Base-by-base conservation (phyloP, 1,140 invertebrate genomes). In the Eriosoma lanigerum region DNA sequence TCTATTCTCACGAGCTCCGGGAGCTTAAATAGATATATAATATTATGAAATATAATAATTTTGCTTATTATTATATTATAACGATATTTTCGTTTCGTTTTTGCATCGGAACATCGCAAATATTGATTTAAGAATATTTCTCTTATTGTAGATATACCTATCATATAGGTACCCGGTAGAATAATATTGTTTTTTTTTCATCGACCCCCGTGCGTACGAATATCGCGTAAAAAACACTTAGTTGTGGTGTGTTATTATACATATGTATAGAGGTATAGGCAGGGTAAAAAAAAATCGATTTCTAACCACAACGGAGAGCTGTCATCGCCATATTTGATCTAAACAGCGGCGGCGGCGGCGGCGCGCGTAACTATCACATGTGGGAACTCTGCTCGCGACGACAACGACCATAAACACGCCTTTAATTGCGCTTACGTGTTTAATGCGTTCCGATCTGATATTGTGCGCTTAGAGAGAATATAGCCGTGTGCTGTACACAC, bases 371-470 rank as follows among this genome's bases (percentile, higher is more conserved):
- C 29, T n/a, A n/a, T 54, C 52, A 38, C 32, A 56, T 73, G 46
- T 54, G 50, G 72, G 52, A 75, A 75, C 50, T 32, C 29, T 13
- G 24, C 9, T 15, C 46, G 26, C 21, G 15, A 62, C 60, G n/a
- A 44, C 64, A 38, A 68, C 38, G 38, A 24, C 64, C 21, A 46
- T 68, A 68, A 68, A 68, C 72, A 75, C 50, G 29, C 29, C 52
- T 75, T 75, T 75, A 75, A 75, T 75, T 75, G 72, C 72, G 50
- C 29, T 75, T 75, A 75, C 72, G 72, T 75, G 72, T 75, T 75
- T 54, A 75, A 44, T 38, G 52, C 72, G 32, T 21, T 21, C 10
- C 29, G 52, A 75, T 75, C 52, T n/a, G n/a, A n/a, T n/a, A n/a
- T n/a, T n/a, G n/a, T n/a, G n/a, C n/a, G n/a, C n/a, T n/a, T 32